Evolutionary conservation across 2,113 vertebrate species (phyloP).

Genomic region (Callipepla squamata): DNA sequence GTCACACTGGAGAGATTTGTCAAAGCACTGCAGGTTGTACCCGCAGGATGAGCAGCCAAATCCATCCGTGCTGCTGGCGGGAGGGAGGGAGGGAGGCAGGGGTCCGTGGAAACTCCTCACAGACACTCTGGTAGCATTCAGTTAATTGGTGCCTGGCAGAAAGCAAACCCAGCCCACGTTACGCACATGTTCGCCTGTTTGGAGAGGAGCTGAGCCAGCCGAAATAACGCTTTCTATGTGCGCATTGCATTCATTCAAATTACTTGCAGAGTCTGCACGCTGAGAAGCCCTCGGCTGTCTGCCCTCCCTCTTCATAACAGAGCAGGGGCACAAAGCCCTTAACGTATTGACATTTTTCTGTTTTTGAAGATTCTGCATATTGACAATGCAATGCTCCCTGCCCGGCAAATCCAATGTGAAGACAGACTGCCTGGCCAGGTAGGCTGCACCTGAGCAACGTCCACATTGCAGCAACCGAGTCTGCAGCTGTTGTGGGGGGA

Average conservation of each 20-base stretch:
- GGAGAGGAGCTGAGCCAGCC: background rate
- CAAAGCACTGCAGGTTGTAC: background rate
- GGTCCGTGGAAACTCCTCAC: background rate
- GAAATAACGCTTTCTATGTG: background rate
- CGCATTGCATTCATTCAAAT: background rate
- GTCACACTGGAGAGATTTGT: background rate
- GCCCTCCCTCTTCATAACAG: background rate
- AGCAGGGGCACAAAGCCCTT: background rate
- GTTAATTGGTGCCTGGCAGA: background rate
- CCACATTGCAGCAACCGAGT: background rate
- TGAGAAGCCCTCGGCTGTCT: background rate
- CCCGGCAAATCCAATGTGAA: background rate
- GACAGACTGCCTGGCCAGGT: background rate
- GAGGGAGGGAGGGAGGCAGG: background rate
- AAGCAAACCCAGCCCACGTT: background rate
- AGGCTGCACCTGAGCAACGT: background rate
- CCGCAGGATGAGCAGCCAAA: background rate
- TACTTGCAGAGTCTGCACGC: accelerated
- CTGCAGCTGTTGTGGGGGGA: accelerated
- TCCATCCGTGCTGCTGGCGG: background rate
- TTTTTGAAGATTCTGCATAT: background rate
- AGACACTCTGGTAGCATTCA: background rate
- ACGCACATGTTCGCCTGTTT: background rate
- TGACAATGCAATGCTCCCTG: accelerated
- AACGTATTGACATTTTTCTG: background rate